A percentile compares a stretch with the other conserved stretches of the same genome.
These are phyloP conservation scores for Harpagus bidentatus DNA, from an alignment of 2,113 vertebrate species.

Conservation along the genomic window DNA sequence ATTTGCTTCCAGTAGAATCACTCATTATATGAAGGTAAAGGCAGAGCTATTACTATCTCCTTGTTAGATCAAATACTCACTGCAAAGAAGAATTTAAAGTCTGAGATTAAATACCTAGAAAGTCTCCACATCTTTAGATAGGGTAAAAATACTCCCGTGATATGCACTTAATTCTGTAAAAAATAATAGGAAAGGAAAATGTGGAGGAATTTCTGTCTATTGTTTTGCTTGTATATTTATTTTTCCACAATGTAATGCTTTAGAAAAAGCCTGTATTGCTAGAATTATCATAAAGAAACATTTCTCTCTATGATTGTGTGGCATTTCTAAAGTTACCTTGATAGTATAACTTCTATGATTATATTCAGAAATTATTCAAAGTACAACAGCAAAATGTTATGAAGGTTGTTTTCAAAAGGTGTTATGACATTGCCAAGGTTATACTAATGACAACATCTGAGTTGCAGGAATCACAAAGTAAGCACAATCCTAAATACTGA, in stretches of 20 bases:
- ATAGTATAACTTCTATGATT: not conserved
- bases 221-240: not conserved
- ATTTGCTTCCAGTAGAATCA: not conserved
- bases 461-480: not conserved
- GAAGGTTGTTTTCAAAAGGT: not conserved
- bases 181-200: not conserved
- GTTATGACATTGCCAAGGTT: conserved; percentile 5
- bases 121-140: not conserved
- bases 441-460: not conserved
- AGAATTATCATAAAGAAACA: not conserved
- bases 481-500: not conserved
- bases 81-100: not conserved
- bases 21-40: not conserved
- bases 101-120: not conserved
- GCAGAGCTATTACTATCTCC: not conserved
- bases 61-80: not conserved
- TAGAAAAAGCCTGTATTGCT: not conserved
- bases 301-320: not conserved
- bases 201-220: not conserved
- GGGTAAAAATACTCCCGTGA: not conserved
- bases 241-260: not conserved
- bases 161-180: not conserved
- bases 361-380: not conserved
- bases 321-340: not conserved
- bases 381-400: not conserved